Percentiles rank a stretch among this genome's conserved stretches.
Evolutionary conservation across 2,888 invertebrate genomes (phyloP).

Genomic region (Lithodes maja): DNA sequence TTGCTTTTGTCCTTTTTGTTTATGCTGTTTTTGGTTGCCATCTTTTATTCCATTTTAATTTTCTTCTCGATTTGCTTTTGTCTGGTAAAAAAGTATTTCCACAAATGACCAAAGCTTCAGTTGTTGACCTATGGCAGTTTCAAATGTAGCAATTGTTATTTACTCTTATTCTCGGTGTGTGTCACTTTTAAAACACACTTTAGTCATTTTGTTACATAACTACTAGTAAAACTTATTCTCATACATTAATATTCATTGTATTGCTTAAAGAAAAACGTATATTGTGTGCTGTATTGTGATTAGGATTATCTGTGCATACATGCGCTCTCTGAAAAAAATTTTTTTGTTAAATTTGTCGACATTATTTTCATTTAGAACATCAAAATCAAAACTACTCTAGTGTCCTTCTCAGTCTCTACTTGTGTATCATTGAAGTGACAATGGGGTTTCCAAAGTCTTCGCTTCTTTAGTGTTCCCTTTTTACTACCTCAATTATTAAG

Average conservation of each 20-base stretch:
- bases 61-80: background rate
- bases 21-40: background rate
- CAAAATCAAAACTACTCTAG: background rate
- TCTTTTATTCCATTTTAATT: background rate
- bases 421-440: background rate
- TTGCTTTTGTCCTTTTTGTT: background rate
- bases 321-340: no score
- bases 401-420: background rate
- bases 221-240: no score
- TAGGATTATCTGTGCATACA: no score
- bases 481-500: background rate
- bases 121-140: slow-evolving; percentile 1
- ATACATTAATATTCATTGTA: no score
- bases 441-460: background rate
- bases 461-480: slow-evolving; percentile 4
- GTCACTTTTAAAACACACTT: background rate
- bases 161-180: background rate
- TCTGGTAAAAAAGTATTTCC: background rate
- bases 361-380: background rate
- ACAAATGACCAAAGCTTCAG: background rate
- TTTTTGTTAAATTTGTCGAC: no score
- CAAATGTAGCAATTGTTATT: slow-evolving; percentile 2
- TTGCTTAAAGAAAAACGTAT: no score
- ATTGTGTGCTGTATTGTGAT: no score
- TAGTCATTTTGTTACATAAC: no score